A percentile compares a stretch with the other conserved stretches of the same genome.
These are phyloP conservation scores for Pterostichus niger DNA, from an alignment of 2,888 invertebrate species.

Conservation along the genomic window DNA sequence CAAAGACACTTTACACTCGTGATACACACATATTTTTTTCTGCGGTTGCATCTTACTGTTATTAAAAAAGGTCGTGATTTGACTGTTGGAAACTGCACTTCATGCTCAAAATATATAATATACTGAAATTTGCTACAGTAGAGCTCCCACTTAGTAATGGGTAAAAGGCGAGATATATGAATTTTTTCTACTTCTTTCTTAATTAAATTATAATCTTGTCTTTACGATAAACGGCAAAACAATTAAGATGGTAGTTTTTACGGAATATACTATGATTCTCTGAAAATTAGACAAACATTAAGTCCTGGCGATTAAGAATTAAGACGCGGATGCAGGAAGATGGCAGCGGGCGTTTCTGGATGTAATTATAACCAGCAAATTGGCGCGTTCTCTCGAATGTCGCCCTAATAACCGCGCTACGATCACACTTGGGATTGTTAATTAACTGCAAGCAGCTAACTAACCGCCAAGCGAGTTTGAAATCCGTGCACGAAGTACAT, in stretches of 20 bases:
- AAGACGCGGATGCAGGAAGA: background rate
- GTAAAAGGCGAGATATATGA: background rate
- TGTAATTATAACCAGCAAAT: constrained; percentile 39
- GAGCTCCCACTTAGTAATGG: background rate
- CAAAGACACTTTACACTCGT: too few relatives aligned
- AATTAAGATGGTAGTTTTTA: background rate
- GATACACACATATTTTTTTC: too few relatives aligned
- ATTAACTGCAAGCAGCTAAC: constrained; percentile 19
- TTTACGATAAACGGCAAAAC: background rate
- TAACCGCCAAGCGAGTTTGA: background rate
- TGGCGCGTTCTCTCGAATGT: constrained; percentile 44
- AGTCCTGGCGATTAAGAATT: constrained; percentile 17
- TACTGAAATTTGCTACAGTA: too few relatives aligned
- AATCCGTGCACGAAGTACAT: background rate
- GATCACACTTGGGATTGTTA: constrained; percentile 43
- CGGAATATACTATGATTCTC: too few relatives aligned
- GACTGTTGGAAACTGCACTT: too few relatives aligned
- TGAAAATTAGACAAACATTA: too few relatives aligned
- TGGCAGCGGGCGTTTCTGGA: background rate
- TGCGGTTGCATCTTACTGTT: too few relatives aligned
- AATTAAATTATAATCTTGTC: too few relatives aligned
- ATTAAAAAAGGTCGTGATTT: background rate
- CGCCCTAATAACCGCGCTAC: constrained; percentile 21
- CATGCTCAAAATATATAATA: too few relatives aligned
- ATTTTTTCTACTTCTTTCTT: too few relatives aligned